Percentiles rank a stretch among this genome's conserved stretches.
These are phyloP conservation scores for Rhorus exstirpatorius DNA, from an alignment of 2,888 invertebrate species.

Conservation along the genomic window DNA sequence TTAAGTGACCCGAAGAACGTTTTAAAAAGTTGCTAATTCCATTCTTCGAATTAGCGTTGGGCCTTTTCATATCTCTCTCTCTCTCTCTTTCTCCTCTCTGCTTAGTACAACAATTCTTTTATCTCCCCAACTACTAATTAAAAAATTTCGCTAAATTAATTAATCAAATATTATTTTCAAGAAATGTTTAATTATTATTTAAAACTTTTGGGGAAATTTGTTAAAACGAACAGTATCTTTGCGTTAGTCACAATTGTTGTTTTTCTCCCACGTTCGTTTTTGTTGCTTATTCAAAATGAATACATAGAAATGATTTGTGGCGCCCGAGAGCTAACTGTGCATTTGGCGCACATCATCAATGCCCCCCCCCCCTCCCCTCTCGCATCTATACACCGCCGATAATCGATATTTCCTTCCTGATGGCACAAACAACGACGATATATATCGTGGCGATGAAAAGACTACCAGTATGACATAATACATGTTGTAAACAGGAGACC, in stretches of 20 bases:
- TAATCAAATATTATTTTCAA: no score
- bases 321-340: neutral
- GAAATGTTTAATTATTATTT: no score
- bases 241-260: no score
- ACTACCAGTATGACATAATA: neutral
- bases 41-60: slow-evolving; percentile 22
- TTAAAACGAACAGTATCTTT: no score
- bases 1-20: slow-evolving; percentile 46
- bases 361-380: slow-evolving; percentile 24
- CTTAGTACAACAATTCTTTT: neutral
- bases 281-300: no score
- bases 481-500: neutral
- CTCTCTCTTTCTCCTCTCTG: neutral
- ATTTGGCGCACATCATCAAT: slow-evolving; percentile 7
- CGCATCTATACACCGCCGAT: slow-evolving; percentile 9
- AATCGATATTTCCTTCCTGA: slow-evolving; percentile 62
- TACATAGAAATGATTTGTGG: neutral
- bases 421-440: slow-evolving; percentile 33
- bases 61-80: neutral
- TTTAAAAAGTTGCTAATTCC: slow-evolving; percentile 22
- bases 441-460: slow-evolving; percentile 39
- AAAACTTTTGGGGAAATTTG: no score
- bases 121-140: neutral
- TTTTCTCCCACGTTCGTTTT: no score
- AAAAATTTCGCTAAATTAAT: neutral